phyloP scores from a whole-genome alignment of 2,888 invertebrate species.

The Sinelater perroti region DNA sequence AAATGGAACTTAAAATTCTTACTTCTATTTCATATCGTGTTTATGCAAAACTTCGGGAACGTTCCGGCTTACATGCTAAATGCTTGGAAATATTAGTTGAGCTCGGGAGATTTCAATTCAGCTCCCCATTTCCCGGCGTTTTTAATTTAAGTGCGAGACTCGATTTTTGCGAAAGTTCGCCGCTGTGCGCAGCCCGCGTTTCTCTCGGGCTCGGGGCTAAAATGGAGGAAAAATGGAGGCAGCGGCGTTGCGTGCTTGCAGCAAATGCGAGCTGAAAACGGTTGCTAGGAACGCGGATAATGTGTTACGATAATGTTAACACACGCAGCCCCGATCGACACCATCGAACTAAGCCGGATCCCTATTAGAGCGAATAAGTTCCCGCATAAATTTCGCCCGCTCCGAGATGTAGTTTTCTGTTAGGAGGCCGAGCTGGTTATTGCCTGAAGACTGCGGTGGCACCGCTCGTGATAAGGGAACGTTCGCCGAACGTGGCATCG shows the following conservation, averaged over 20 bases:
- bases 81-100: too few relatives aligned
- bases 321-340: slow-evolving; percentile 28
- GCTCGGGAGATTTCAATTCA: too few relatives aligned
- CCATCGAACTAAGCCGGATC: slow-evolving; percentile 16
- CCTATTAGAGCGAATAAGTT: slow-evolving; percentile 26
- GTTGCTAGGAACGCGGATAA: slow-evolving; percentile 17
- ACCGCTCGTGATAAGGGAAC: slow-evolving; percentile 22
- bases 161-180: too few relatives aligned
- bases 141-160: too few relatives aligned
- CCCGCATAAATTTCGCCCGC: slow-evolving; percentile 10
- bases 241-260: slow-evolving; percentile 24
- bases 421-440: slow-evolving; percentile 17
- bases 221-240: slow-evolving; percentile 21
- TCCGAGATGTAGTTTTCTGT: slow-evolving; percentile 22
- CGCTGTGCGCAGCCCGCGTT: too few relatives aligned
- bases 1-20: too few relatives aligned
- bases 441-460: slow-evolving; percentile 24
- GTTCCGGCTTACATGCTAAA: too few relatives aligned
- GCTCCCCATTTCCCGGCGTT: too few relatives aligned
- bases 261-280: slow-evolving; percentile 21
- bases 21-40: too few relatives aligned
- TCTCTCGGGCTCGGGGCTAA: too few relatives aligned
- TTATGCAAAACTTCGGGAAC: too few relatives aligned
- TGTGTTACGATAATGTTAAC: slow-evolving; percentile 30
- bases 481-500: slow-evolving; percentile 22